A percentile compares a stretch with the other conserved stretches of the same genome.
These are phyloP conservation scores for Whitmania pigra DNA, from an alignment of 1,140 invertebrate species.

Conservation along the genomic window DNA sequence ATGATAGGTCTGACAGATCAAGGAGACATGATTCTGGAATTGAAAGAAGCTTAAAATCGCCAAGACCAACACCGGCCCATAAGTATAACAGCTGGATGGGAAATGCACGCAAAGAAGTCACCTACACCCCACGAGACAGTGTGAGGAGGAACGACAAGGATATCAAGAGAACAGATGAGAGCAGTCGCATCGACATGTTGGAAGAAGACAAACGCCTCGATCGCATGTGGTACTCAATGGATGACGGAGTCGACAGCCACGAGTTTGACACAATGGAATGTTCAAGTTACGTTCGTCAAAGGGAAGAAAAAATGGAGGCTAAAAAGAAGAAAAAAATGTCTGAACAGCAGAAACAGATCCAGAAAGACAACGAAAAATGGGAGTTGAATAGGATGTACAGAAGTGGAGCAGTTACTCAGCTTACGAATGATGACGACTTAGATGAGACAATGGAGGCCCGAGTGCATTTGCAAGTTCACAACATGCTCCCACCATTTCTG, in stretches of 20 bases:
- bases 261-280: slow-evolving; percentile 42
- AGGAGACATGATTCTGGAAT: slow-evolving; percentile 41
- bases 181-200: slow-evolving; percentile 55
- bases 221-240: slow-evolving; percentile 89
- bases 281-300: slow-evolving; percentile 61
- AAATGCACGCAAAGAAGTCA: slow-evolving; percentile 51
- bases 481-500: slow-evolving; percentile 94
- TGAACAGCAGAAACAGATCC: slow-evolving; percentile 79
- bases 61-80: slow-evolving; percentile 61
- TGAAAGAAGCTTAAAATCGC: slow-evolving; percentile 38
- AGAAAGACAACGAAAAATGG: slow-evolving; percentile 96
- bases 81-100: slow-evolving; percentile 65
- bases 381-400: slow-evolving; percentile 95
- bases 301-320: slow-evolving; percentile 79
- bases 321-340: slow-evolving; percentile 78
- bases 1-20: background rate
- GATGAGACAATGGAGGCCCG: slow-evolving; percentile 79
- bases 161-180: background rate
- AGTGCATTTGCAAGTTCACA: slow-evolving; percentile 91
- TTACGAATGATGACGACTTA: slow-evolving; percentile 80
- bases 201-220: slow-evolving; percentile 83
- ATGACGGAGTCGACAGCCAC: slow-evolving; percentile 60
- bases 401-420: slow-evolving; percentile 78
- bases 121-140: slow-evolving; percentile 37
- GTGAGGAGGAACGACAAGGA: slow-evolving; percentile 17